Percentiles rank a stretch among this genome's conserved stretches.
These are phyloP conservation scores for Cephus nigrinus DNA, from an alignment of 2,888 invertebrate genomes.

Conservation along the genomic window DNA sequence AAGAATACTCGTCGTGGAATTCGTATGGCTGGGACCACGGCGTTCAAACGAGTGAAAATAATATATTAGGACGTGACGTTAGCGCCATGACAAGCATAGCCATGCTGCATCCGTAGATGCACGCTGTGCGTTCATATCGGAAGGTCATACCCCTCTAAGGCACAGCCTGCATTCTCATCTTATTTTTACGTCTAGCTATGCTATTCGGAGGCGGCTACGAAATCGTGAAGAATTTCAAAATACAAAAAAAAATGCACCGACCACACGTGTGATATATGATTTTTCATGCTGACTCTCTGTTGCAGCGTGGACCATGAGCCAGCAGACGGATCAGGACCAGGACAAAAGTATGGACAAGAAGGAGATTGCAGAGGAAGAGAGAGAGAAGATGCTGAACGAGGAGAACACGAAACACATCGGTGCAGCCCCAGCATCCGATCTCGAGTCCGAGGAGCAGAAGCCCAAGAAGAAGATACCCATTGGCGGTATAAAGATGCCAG, in stretches of 20 bases:
- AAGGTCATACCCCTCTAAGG: neutral
- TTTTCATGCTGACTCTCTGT: neutral
- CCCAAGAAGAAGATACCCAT: conserved; percentile 81
- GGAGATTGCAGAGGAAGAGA: conserved; percentile 65
- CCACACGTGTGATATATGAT: neutral
- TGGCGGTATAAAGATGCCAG: conserved; percentile 89
- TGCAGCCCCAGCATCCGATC: conserved; percentile 61
- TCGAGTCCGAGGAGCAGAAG: conserved; percentile 67
- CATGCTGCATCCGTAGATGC: neutral
- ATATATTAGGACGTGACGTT: neutral
- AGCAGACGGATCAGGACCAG: conserved; percentile 35
- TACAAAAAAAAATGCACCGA: neutral
- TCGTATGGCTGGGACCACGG: neutral
- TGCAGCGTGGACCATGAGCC: conserved; percentile 17
- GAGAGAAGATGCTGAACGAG: conserved; percentile 74
- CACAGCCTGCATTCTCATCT: neutral
- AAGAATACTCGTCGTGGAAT: neutral
- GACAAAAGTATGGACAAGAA: conserved; percentile 62
- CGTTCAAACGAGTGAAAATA: neutral
- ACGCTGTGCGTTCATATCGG: neutral
- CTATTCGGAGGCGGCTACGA: neutral
- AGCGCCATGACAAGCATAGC: neutral
- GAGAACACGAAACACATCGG: conserved; percentile 72
- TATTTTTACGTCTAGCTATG: neutral
- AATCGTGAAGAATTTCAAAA: neutral